phyloP scores from a whole-genome alignment of 2,888 invertebrate species.

The Cartodere bifasciata region DNA sequence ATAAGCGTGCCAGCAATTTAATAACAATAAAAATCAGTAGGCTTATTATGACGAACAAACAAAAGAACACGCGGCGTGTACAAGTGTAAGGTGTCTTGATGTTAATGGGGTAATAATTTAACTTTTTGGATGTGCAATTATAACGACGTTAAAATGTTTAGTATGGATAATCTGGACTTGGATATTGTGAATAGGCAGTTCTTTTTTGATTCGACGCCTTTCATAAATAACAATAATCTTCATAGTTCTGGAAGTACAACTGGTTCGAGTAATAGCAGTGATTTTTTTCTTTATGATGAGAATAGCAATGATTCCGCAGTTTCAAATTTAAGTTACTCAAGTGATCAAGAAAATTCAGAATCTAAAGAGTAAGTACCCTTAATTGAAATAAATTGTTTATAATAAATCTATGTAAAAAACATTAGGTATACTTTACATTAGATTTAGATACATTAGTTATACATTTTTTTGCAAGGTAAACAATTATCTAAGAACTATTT shows the following conservation, averaged over 20 bases:
- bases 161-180: slow-evolving; percentile 55
- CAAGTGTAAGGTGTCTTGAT: too few relatives aligned
- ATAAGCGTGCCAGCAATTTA: too few relatives aligned
- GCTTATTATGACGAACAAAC: too few relatives aligned
- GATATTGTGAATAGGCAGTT: slow-evolving; percentile 57
- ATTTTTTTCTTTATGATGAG: slow-evolving; percentile 55
- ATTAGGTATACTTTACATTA: too few relatives aligned
- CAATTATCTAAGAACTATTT: too few relatives aligned
- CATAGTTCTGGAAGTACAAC: slow-evolving; percentile 41
- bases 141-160: slow-evolving; percentile 38
- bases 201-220: slow-evolving; percentile 41
- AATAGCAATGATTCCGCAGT: slow-evolving; percentile 47
- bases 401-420: not conserved
- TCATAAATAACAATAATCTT: slow-evolving; percentile 37
- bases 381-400: slow-evolving; percentile 1
- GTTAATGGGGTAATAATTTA: too few relatives aligned
- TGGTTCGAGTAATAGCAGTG: slow-evolving; percentile 50
- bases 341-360: slow-evolving; percentile 69
- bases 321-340: slow-evolving; percentile 60
- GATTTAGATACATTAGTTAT: too few relatives aligned
- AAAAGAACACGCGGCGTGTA: too few relatives aligned
- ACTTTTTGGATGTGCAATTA: not conserved
- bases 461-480: too few relatives aligned
- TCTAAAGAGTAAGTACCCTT: slow-evolving; percentile 47
- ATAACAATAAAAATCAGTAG: too few relatives aligned